Base-by-base conservation (phyloP, 2,113 vertebrate genomes). In the Tor tambroides region DNA sequence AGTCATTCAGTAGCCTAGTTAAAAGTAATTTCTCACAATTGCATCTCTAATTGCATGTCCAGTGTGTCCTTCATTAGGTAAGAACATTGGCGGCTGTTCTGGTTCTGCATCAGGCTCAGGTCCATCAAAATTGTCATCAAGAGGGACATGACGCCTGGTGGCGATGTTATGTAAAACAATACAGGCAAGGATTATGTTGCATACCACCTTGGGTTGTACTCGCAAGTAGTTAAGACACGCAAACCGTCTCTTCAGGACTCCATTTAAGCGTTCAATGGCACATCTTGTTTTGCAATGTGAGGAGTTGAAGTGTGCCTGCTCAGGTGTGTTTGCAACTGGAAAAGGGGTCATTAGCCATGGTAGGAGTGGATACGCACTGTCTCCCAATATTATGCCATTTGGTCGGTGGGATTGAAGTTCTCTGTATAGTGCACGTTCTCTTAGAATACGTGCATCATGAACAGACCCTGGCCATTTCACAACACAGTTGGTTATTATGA, bases 231-330 rank as follows among this genome's bases (percentile, higher is more conserved):
- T 80, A 80, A 80, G 78, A 38, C 51, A 80, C 2, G 54, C 51
- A 80, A 72, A 72, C 61, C 5, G 0, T 51, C 79, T 72, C 41
- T 89, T 86, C 79, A 59, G 80, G n/a, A n/a, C n/a, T n/a, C n/a
- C n/a, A n/a, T n/a, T n/a, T n/a, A n/a, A n/a, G n/a, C n/a, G n/a
- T n/a, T n/a, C n/a, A n/a, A n/a, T n/a, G n/a, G n/a, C n/a, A n/a
- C n/a, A n/a, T n/a, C n/a, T n/a, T n/a, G n/a, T n/a, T n/a, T n/a
- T n/a, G n/a, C n/a, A n/a, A n/a, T n/a, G n/a, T n/a, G n/a, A n/a
- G n/a, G 46, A 49, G 46, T 49, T 49, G 46, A 49, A 49, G 46
- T 0, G 46, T 12, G 46, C 10, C 46, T 49, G 11, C 11, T 49
- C 46, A 49, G 46, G 12, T 49, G 46, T 49, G 46, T 49, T 49